A percentile compares a stretch with the other conserved stretches of the same genome.
These are phyloP conservation scores for Epizoanthus rinbou DNA, from an alignment of 92 coral and sea anemone genomes.

Conservation along the genomic window DNA sequence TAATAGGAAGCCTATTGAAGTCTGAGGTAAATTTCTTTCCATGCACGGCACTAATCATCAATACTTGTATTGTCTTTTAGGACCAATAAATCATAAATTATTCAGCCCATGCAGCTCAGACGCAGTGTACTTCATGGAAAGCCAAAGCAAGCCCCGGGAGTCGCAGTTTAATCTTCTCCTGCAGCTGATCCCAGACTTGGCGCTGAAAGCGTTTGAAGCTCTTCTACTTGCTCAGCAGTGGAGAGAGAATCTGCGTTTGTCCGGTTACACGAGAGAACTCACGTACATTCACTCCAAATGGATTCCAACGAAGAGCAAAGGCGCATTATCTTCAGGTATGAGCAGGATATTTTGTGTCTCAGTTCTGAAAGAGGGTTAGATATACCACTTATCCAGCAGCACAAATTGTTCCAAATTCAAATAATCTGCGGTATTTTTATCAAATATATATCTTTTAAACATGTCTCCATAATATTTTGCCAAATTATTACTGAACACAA, in stretches of 20 bases:
- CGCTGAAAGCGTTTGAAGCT: slow-evolving; percentile 74
- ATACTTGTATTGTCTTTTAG: neutral
- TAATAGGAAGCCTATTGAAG: too few relatives aligned
- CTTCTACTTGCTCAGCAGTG: slow-evolving; percentile 75
- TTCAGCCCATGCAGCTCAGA: slow-evolving; percentile 71
- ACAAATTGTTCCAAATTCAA: too few relatives aligned
- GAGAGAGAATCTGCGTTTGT: slow-evolving; percentile 65
- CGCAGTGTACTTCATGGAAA: slow-evolving; percentile 66
- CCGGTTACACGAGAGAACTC: slow-evolving; percentile 83
- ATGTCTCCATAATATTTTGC: too few relatives aligned
- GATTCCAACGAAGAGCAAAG: slow-evolving; percentile 45
- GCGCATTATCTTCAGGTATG: neutral
- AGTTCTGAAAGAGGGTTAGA: too few relatives aligned
- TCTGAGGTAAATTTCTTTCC: too few relatives aligned
- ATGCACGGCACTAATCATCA: neutral
- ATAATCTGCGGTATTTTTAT: too few relatives aligned
- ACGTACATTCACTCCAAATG: slow-evolving; percentile 51
- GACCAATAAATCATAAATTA: slow-evolving; percentile 72
- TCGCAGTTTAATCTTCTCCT: slow-evolving; percentile 72
- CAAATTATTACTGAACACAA: too few relatives aligned
- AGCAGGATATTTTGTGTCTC: too few relatives aligned
- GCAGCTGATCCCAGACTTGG: slow-evolving; percentile 79
- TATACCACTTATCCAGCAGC: too few relatives aligned
- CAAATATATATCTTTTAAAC: too few relatives aligned
- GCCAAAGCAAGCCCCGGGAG: slow-evolving; percentile 57